Conservation (phyloP, 2,797 vertebrate species). For the Epinephelus coioides region DNA sequence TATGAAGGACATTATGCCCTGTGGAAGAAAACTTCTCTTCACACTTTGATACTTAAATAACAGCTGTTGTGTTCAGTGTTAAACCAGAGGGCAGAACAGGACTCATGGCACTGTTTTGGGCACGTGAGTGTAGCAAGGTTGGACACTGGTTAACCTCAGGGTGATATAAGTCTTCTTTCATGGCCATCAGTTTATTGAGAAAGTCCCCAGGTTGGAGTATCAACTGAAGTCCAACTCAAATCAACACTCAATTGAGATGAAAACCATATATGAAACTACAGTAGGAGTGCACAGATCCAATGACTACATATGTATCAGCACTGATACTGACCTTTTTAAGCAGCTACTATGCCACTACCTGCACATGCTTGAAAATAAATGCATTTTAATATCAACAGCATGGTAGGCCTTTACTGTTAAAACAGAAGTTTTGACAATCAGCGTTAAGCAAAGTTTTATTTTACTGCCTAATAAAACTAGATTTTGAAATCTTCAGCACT, state of each 20-base stretch:
- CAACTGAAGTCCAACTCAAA: neutral
- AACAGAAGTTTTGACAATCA: too few species aligned
- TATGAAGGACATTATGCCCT: slow-evolving; percentile 31
- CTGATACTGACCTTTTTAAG: neutral
- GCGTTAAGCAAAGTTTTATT: too few species aligned
- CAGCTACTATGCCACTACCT: neutral
- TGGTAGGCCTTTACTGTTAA: neutral
- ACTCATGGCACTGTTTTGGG: neutral
- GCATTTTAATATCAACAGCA: neutral
- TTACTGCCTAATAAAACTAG: too few species aligned
- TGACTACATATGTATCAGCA: neutral
- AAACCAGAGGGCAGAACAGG: neutral
- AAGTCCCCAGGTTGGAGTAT: neutral
- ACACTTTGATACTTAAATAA: neutral
- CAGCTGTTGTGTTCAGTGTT: neutral
- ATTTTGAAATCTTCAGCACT: too few species aligned
- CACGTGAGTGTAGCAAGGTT: neutral
- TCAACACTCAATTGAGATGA: neutral
- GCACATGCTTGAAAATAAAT: slow-evolving; percentile 4
- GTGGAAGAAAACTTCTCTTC: slow-evolving; percentile 24
- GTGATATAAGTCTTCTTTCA: neutral
- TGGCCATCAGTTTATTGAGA: neutral
- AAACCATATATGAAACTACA: neutral
- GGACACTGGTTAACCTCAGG: neutral
- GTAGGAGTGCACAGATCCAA: neutral